A percentile compares a stretch with the other conserved stretches of the same genome.
phyloP scores from a whole-genome alignment of 2,888 invertebrate genomes.

The Eurytoma adleriae region DNA sequence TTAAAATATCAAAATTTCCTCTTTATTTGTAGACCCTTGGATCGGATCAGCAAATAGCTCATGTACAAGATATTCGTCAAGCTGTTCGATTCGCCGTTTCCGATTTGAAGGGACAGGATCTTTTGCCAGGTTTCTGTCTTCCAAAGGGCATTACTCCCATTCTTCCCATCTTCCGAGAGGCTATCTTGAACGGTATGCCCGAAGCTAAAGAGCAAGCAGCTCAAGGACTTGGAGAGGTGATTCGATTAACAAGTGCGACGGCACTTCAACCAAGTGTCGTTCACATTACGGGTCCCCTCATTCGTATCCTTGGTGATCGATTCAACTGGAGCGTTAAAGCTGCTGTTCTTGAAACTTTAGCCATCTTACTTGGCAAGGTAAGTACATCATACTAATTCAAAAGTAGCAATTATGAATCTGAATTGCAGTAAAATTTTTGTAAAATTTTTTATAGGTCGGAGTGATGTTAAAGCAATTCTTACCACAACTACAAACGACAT shows the following conservation, averaged over 20 bases:
- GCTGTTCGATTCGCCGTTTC: conserved; percentile 94
- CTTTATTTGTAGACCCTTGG: conserved; percentile 82
- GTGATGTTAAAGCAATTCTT: conserved; percentile 97
- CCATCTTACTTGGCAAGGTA: conserved; percentile 93
- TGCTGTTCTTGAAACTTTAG: conserved; percentile 95
- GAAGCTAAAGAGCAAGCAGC: conserved; percentile 98
- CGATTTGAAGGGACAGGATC: conserved; percentile 86
- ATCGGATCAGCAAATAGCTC: conserved; percentile 88
- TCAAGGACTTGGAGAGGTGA: conserved; percentile 88
- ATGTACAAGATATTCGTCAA: conserved; percentile 93
- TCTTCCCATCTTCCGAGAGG: conserved; percentile 96
- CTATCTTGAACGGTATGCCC: conserved; percentile 95
- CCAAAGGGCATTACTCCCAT: conserved; percentile 96
- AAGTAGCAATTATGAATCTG: conserved; percentile 6
- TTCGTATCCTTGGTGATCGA: conserved; percentile 96
- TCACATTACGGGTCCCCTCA: conserved; percentile 97
- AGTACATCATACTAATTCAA: conserved; percentile 8
- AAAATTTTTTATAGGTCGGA: conserved; percentile 83
- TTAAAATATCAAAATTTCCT: background rate
- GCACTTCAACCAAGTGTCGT: conserved; percentile 97
- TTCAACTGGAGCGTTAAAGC: conserved; percentile 97
- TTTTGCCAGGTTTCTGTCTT: conserved; percentile 94
- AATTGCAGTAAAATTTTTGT: background rate
- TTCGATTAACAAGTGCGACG: conserved; percentile 88
- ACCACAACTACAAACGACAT: conserved; percentile 98